Evolutionary conservation across 1,140 invertebrate species (phyloP).

Genomic region (Pseudomyrmex sp.): DNA sequence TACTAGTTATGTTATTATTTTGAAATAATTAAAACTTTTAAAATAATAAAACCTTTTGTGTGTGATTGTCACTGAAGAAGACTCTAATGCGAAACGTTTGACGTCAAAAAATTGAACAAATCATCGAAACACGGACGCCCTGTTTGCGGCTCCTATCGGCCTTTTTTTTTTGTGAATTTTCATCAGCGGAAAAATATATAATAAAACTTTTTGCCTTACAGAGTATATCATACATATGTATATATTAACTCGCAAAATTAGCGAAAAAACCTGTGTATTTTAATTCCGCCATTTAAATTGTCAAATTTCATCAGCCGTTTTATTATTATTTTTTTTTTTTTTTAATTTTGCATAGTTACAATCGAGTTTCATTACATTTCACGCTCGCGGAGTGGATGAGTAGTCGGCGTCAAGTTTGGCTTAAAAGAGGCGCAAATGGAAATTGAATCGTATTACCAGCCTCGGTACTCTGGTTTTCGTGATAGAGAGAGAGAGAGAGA

Average conservation of each 20-base stretch:
- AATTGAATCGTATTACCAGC: constrained; percentile 73
- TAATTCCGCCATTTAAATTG: constrained; percentile 15
- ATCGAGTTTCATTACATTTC: too few species aligned
- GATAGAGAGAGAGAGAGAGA: neutral
- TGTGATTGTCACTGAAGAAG: too few species aligned
- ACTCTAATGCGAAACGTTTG: too few species aligned
- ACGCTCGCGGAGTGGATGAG: constrained; percentile 21
- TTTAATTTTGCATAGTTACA: too few species aligned
- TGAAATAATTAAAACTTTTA: too few species aligned
- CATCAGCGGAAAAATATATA: too few species aligned
- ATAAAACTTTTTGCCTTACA: neutral
- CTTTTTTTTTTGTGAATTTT: too few species aligned
- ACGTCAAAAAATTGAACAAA: too few species aligned
- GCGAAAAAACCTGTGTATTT: neutral
- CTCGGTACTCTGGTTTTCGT: constrained; percentile 54
- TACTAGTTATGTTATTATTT: too few species aligned
- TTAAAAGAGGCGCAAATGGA: constrained; percentile 46
- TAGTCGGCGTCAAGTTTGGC: neutral
- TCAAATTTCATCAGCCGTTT: constrained; percentile 11
- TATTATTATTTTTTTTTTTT: neutral
- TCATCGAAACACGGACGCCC: too few species aligned
- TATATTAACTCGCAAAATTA: neutral
- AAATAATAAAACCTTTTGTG: too few species aligned
- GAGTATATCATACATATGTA: neutral
- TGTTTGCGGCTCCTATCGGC: too few species aligned